phyloP scores from a whole-genome alignment of 2,888 invertebrate genomes.

The Zelleria hepariella region DNA sequence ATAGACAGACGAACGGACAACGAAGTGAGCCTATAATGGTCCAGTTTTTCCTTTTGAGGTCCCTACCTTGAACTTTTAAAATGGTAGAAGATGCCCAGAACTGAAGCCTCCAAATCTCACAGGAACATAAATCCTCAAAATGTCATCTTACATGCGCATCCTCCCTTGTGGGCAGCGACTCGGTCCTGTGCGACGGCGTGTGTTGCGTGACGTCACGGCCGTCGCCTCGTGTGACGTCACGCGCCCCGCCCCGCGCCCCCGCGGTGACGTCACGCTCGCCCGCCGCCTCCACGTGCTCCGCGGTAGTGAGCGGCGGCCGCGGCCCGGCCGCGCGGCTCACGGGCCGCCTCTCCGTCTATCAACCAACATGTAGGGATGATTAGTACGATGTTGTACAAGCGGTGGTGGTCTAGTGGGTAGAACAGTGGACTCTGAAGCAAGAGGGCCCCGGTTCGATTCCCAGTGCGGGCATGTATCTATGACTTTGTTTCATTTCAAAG shows the following conservation, averaged over 20 bases:
- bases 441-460: too few species aligned
- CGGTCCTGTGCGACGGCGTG: conserved; percentile 2
- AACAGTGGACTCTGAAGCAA: too few species aligned
- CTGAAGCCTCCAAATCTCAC: background rate
- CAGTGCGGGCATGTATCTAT: too few species aligned
- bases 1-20: too few species aligned
- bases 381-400: background rate
- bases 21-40: too few species aligned
- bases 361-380: too few species aligned
- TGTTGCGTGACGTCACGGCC: background rate
- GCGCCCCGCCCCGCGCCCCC: background rate
- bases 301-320: background rate
- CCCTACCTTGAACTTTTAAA: too few species aligned
- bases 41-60: too few species aligned
- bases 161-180: conserved; percentile 6
- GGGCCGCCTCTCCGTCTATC: background rate
- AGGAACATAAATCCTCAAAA: background rate
- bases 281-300: background rate
- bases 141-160: background rate
- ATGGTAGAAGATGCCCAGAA: too few species aligned
- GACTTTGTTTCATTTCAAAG: too few species aligned
- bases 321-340: background rate
- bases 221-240: background rate
- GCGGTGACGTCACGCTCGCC: background rate
- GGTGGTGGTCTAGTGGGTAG: background rate